Base-by-base conservation (phyloP, 2,888 invertebrate genomes). In the Hedychridium roseum region DNA sequence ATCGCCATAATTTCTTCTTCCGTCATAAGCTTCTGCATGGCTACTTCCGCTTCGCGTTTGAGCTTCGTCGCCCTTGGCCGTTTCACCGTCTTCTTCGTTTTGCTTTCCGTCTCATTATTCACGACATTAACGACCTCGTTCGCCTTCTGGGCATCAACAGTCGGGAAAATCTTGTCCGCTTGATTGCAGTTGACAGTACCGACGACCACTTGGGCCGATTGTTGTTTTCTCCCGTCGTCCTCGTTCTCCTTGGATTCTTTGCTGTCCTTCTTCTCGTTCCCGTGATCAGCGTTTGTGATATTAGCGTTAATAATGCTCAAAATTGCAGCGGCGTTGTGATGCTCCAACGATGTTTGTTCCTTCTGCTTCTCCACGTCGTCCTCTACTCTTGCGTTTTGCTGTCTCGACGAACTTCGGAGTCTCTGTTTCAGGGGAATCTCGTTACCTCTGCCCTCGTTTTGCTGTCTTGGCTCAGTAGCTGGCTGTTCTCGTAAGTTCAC, bases 271-370 rank as follows among this genome's bases (percentile, higher is more conserved):
- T 62, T 42, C 16, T 56, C 42, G 7, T 12, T 31, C 11, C 37
- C 36, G 11, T 16, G 3, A 20, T 17, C 31, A 11, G 4, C 54
- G n/a, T 50, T 56, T 1, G 16, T 48, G 23, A 64, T 70, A 34
- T 71, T 78, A 0, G 68, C 75, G 47, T 76, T 77, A 35, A 79
- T 75, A 41, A 79, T 79, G 34, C 71, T 73, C 44, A 73, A 59
- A 18, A 79, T 63, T 12, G 79, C 79, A 6, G 74, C 78, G 2
- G 71, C 75, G 50, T 79, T 79, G 40, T 76, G 73, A 59, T 77
- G 72, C 4, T 78, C 73, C 12, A 79, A 44, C 4, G 59, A 54
- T 32, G 27, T 66, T 3, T 58, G 53, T 6, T 67, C 67, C 17
- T 46, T 55, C 35, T 38, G 46, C 16, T 59, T 48, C 2, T 57